Conservation (phyloP, 2,888 invertebrate species). For the Dolichomitus sp. region DNA sequence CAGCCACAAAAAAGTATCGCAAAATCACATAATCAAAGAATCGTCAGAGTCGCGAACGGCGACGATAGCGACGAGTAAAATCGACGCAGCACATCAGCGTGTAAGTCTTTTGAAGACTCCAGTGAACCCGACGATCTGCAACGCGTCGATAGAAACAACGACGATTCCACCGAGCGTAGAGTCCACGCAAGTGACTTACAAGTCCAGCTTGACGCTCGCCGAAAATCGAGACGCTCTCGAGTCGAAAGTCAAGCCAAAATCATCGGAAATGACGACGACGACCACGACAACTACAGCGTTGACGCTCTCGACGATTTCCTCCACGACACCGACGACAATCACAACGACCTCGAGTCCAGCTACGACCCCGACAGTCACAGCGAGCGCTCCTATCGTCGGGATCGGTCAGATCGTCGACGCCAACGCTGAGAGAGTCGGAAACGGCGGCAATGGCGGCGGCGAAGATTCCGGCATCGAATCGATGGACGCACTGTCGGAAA, state of each 20-base stretch:
- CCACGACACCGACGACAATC: slow-evolving; percentile 5
- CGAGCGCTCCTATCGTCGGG: slow-evolving; percentile 75
- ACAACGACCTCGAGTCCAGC: slow-evolving; percentile 19
- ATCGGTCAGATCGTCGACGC: slow-evolving; percentile 74
- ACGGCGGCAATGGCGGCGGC: slow-evolving; percentile 86
- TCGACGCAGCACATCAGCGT: slow-evolving; percentile 76
- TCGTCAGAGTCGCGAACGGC: slow-evolving; percentile 68
- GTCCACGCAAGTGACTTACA: slow-evolving; percentile 60
- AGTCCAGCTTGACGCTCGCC: slow-evolving; percentile 84
- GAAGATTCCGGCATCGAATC: slow-evolving; percentile 97
- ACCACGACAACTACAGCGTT: slow-evolving; percentile 7
- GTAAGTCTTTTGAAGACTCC: slow-evolving; percentile 80
- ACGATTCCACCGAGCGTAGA: slow-evolving; percentile 54
- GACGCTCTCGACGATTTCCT: slow-evolving; percentile 21
- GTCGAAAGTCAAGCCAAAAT: slow-evolving; percentile 88
- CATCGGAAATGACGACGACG: slow-evolving; percentile 86
- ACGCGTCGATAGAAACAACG: slow-evolving; percentile 63
- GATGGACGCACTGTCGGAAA: slow-evolving; percentile 97
- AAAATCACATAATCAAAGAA: slow-evolving; percentile 78
- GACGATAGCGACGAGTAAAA: slow-evolving; percentile 67
- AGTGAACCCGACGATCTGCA: slow-evolving; percentile 70
- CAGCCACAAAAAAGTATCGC: slow-evolving; percentile 76
- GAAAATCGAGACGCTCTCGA: slow-evolving; percentile 83
- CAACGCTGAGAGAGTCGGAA: slow-evolving; percentile 76
- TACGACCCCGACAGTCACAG: background rate